Evolutionary conservation across 2,888 invertebrate species (phyloP).

Genomic region (Scotopteryx bipunctaria): DNA sequence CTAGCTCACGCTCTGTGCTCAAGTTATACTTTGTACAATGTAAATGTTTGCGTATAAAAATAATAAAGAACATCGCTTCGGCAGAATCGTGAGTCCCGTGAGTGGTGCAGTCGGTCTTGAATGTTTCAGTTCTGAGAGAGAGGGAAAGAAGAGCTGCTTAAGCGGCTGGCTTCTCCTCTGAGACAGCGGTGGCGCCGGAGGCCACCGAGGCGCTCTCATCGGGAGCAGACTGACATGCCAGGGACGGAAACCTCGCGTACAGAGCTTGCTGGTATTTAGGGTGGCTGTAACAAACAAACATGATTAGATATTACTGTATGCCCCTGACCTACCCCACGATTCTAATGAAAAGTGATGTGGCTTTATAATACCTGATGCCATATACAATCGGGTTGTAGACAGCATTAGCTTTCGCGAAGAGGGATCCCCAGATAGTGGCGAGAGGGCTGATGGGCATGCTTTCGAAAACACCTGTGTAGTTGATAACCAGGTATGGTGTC

Average conservation of each 20-base stretch:
- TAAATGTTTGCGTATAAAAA: conserved; percentile 76
- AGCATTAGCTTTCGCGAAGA: conserved; percentile 96
- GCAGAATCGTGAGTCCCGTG: conserved; percentile 64
- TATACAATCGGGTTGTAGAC: conserved; percentile 96
- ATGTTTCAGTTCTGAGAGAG: conserved; percentile 8
- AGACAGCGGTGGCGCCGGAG: conserved; percentile 87
- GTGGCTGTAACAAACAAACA: conserved; percentile 79
- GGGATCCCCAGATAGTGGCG: conserved; percentile 93
- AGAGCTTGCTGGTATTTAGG: conserved; percentile 91
- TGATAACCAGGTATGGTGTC: conserved; percentile 94
- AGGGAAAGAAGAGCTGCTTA: conserved; percentile 50
- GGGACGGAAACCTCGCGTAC: conserved; percentile 89
- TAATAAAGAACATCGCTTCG: conserved; percentile 74
- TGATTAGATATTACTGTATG: background rate
- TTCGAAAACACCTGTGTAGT: conserved; percentile 91
- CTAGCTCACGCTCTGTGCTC: conserved; percentile 71
- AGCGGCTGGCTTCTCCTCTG: conserved; percentile 86
- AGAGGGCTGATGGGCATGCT: conserved; percentile 89
- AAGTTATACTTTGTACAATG: conserved; percentile 77
- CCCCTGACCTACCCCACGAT: background rate
- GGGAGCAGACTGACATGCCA: conserved; percentile 85
- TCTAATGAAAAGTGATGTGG: conserved; percentile 27
- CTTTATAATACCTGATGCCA: conserved; percentile 94
- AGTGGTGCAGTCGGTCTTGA: conserved; percentile 39
- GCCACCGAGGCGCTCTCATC: conserved; percentile 86